These are phyloP conservation scores for Drosophila ironensis DNA, from an alignment of 1,140 invertebrate genomes.

Conservation along the genomic window DNA sequence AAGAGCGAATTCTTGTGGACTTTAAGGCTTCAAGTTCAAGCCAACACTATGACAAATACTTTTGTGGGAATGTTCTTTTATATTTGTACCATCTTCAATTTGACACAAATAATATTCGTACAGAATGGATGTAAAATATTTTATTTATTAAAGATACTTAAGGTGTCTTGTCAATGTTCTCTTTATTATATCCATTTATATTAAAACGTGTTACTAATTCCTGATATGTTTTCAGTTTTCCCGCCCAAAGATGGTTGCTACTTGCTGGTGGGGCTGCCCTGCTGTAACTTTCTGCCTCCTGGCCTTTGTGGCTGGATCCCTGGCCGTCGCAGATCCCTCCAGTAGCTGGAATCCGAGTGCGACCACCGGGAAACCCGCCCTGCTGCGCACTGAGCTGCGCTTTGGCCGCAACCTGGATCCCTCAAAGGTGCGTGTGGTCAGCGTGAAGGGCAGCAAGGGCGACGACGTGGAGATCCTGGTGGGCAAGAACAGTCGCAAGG, in stretches of 20 bases:
- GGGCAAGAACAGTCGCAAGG: constrained; percentile 84
- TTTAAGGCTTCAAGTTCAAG: too few species aligned
- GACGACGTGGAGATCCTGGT: constrained; percentile 89
- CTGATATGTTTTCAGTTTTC: neutral
- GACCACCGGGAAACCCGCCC: constrained; percentile 82
- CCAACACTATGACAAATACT: too few species aligned
- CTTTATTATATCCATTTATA: too few species aligned
- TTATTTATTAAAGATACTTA: too few species aligned
- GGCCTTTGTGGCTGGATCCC: neutral
- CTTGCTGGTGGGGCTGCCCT: constrained; percentile 13
- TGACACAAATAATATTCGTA: too few species aligned
- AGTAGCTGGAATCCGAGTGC: constrained; percentile 6
- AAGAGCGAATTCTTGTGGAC: too few species aligned
- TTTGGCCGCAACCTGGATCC: constrained; percentile 89
- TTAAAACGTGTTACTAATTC: too few species aligned
- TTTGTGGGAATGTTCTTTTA: too few species aligned
- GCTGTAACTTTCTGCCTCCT: neutral
- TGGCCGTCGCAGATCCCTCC: constrained; percentile 15
- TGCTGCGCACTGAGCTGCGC: constrained; percentile 88
- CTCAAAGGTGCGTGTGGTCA: constrained; percentile 88
- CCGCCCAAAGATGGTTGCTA: constrained; percentile 5
- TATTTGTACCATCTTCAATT: too few species aligned
- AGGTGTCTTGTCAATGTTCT: too few species aligned
- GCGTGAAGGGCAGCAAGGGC: constrained; percentile 88
- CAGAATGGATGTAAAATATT: too few species aligned